These are phyloP conservation scores for Merluccius polli DNA, from an alignment of 2,797 vertebrate species.

Conservation along the genomic window DNA sequence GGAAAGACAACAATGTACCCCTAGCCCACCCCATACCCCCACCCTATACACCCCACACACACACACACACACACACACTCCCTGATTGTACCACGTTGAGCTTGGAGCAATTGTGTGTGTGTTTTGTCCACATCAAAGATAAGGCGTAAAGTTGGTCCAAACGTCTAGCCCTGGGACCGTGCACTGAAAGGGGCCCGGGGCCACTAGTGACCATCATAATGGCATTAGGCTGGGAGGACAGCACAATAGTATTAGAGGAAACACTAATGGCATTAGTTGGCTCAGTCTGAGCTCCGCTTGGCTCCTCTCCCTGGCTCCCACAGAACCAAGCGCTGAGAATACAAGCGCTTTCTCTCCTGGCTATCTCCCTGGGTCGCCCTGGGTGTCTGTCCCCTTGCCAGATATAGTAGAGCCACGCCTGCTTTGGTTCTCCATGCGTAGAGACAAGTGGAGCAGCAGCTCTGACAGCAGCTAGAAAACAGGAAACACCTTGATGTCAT, in stretches of 20 bases:
- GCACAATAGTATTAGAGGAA: constrained; percentile 62
- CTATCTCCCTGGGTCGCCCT: constrained; percentile 18
- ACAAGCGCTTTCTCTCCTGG: constrained; percentile 8
- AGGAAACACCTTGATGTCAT: constrained; percentile 56
- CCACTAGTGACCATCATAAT: constrained; percentile 55
- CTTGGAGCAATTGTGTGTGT: constrained; percentile 50
- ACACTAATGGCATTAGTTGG: constrained; percentile 67
- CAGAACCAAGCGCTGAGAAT: constrained; percentile 40
- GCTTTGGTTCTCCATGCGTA: constrained; percentile 8
- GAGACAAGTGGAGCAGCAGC: constrained; percentile 1
- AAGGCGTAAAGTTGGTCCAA: constrained; percentile 68
- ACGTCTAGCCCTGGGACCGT: constrained; percentile 56
- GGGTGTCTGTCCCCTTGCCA: constrained; percentile 15
- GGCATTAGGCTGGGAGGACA: constrained; percentile 56
- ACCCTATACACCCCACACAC: constrained; percentile 1
- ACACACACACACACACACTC: not conserved
- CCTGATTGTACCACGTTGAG: constrained; percentile 41
- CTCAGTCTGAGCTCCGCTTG: constrained; percentile 58
- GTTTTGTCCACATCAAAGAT: constrained; percentile 72
- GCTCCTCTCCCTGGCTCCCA: constrained; percentile 44
- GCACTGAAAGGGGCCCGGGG: constrained; percentile 47
- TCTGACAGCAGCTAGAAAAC: constrained; percentile 30
- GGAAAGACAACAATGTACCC: constrained; percentile 59
- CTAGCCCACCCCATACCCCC: not conserved
- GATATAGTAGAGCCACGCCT: constrained; percentile 15